phyloP scores from a whole-genome alignment of 53 echinoderm and acorn worm genomes.

The Patiria pectinifera region DNA sequence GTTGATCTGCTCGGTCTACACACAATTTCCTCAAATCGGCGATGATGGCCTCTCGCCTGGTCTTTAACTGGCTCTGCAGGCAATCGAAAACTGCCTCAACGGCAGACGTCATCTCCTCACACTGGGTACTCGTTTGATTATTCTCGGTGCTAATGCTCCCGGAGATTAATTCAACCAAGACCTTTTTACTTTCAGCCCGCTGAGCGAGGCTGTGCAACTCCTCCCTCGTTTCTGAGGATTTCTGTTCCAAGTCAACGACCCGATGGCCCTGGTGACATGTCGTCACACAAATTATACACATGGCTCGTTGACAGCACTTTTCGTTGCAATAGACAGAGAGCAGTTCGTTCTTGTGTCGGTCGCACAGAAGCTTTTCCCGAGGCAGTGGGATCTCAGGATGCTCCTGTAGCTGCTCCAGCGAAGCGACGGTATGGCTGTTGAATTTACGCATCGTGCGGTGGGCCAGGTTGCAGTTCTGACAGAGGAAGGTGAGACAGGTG shows the following conservation, averaged over 20 bases:
- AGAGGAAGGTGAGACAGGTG: constrained; percentile 56
- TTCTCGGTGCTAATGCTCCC: neutral
- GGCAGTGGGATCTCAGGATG: constrained; percentile 11
- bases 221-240: neutral
- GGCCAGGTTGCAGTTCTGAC: constrained; percentile 35
- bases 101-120: neutral
- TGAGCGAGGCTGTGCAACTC: constrained; percentile 17
- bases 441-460: constrained; percentile 14
- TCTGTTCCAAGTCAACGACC: neutral
- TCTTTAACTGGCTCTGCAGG: neutral
- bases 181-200: neutral
- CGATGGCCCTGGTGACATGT: constrained; percentile 14
- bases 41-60: neutral
- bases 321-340: constrained; percentile 43
- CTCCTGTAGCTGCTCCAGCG: constrained; percentile 47
- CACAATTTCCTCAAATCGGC: neutral
- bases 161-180: neutral
- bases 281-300: constrained; percentile 23
- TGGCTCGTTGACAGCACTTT: neutral
- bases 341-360: constrained; percentile 3
- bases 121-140: neutral
- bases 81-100: neutral
- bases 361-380: neutral
- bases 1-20: neutral
- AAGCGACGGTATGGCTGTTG: neutral